Evolutionary conservation across 1,140 invertebrate species (phyloP).

Genomic region (Ganaspis sp.): DNA sequence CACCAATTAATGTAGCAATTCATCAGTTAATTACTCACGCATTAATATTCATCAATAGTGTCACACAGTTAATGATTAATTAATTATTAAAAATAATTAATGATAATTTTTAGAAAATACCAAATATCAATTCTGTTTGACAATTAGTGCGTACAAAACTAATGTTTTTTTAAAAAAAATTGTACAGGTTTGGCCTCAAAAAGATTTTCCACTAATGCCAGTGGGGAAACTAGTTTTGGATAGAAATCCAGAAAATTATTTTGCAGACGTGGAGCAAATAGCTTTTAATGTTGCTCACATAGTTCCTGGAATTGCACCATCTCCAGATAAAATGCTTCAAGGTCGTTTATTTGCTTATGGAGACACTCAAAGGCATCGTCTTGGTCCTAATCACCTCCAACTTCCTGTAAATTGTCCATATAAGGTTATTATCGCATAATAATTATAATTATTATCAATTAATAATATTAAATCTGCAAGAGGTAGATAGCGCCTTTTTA

Average conservation of each 20-base stretch:
- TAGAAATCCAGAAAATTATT: conserved; percentile 91
- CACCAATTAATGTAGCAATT: conserved; percentile 65
- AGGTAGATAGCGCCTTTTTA: too few relatives aligned
- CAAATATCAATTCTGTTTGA: too few relatives aligned
- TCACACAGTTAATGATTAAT: too few relatives aligned
- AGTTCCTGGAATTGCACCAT: conserved; percentile 91
- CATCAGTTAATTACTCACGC: too few relatives aligned
- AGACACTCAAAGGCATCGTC: conserved; percentile 95
- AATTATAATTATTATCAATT: too few relatives aligned
- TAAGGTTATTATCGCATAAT: conserved; percentile 76
- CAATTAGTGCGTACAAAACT: too few relatives aligned
- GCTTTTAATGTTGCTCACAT: conserved; percentile 92
- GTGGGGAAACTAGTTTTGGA: conserved; percentile 92
- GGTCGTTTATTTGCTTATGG: conserved; percentile 95
- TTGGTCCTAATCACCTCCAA: conserved; percentile 95
- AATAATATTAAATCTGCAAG: too few relatives aligned
- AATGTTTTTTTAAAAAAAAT: too few relatives aligned
- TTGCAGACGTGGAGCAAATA: conserved; percentile 93
- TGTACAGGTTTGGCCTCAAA: conserved; percentile 86
- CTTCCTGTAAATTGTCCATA: conserved; percentile 97
- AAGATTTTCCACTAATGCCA: conserved; percentile 89
- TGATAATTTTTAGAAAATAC: too few relatives aligned
- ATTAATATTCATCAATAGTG: too few relatives aligned
- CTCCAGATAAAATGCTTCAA: conserved; percentile 97
- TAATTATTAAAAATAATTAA: too few relatives aligned